These are phyloP conservation scores for Falco novaeseelandiae DNA, from an alignment of 2,797 vertebrate species.

Conservation along the genomic window DNA sequence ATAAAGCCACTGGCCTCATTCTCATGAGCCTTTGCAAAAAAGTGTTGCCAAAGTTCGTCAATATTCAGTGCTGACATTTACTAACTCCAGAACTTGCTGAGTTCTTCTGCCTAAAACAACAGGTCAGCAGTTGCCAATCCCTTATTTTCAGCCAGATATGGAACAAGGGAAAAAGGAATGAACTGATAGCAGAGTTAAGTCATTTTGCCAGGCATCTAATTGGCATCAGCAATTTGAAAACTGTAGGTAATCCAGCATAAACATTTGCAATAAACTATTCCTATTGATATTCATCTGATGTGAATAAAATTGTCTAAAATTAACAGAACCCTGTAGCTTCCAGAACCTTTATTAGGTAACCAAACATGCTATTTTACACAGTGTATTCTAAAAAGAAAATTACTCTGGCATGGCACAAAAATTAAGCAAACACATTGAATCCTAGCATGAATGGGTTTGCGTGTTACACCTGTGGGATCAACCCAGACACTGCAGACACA, in stretches of 20 bases:
- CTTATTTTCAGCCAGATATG: neutral
- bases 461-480: neutral
- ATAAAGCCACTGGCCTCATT: neutral
- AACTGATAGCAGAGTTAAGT: neutral
- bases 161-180: neutral
- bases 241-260: neutral
- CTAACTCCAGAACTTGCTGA: neutral
- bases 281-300: neutral
- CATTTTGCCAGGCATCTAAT: neutral
- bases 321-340: neutral
- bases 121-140: neutral
- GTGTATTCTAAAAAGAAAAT: neutral
- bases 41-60: neutral
- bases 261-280: neutral
- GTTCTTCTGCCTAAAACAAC: neutral
- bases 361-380: conserved; percentile 17
- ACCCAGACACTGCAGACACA: neutral
- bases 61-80: neutral
- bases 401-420: neutral
- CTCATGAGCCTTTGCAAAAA: neutral
- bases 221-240: neutral
- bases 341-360: conserved; percentile 15
- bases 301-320: conserved; percentile 10
- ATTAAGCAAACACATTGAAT: neutral
- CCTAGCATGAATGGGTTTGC: neutral